These are phyloP conservation scores for Xylocopa sonorina DNA, from an alignment of 1,140 invertebrate species.

Conservation along the genomic window DNA sequence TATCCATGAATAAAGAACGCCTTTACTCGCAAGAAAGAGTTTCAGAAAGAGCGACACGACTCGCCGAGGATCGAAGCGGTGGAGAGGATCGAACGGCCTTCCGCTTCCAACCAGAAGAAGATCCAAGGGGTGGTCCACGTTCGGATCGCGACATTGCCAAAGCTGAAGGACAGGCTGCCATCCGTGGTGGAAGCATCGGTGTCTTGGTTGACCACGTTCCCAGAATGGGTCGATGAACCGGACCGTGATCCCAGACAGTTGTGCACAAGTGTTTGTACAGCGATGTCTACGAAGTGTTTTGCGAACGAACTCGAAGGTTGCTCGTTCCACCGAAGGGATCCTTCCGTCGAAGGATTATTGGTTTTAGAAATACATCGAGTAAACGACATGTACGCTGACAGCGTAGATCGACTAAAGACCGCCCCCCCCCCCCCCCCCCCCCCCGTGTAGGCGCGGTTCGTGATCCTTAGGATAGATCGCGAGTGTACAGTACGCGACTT, in stretches of 20 bases:
- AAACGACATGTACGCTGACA: not conserved
- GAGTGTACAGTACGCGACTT: slow-evolving; percentile 62
- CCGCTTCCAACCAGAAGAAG: not conserved
- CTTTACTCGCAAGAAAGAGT: not conserved
- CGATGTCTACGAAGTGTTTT: not conserved
- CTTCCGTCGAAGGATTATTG: not conserved
- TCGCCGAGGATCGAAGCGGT: not conserved
- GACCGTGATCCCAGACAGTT: no score
- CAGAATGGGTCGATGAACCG: not conserved
- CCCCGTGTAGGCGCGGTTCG: not conserved
- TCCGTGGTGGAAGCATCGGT: not conserved
- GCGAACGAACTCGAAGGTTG: slow-evolving; percentile 3
- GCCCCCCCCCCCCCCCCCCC: no score
- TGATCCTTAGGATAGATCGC: slow-evolving; percentile 17
- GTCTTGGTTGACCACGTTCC: not conserved
- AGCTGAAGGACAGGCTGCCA: not conserved
- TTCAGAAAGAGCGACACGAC: not conserved
- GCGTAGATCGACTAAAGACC: slow-evolving; percentile 14
- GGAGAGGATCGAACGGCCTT: not conserved
- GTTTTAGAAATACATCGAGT: not conserved
- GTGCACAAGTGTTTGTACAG: not conserved
- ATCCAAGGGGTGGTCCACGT: not conserved
- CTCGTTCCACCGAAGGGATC: not conserved
- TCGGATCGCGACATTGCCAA: not conserved
- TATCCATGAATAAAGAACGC: not conserved